phyloP scores from a whole-genome alignment of 64 coral and sea anemone genomes.

The Stylophora pistillata region DNA sequence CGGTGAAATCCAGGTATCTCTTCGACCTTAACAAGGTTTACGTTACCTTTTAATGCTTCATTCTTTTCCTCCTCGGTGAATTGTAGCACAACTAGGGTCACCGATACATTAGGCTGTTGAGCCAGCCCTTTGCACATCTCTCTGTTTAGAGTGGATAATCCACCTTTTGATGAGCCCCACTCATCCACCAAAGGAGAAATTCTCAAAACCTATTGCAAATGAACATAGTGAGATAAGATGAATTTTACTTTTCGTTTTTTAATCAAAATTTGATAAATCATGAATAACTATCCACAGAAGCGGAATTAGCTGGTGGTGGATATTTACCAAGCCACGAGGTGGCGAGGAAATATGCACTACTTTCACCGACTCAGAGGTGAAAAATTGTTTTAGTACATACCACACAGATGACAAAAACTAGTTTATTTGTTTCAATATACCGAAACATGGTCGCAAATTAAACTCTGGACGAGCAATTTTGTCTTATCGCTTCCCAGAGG shows the following conservation, averaged over 20 bases:
- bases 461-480: too few relatives aligned
- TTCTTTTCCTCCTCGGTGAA: not conserved
- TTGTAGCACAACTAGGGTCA: not conserved
- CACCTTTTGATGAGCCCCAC: constrained; percentile 5
- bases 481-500: too few relatives aligned
- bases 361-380: too few relatives aligned
- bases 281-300: not conserved
- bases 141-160: not conserved
- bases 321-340: too few relatives aligned
- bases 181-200: not conserved
- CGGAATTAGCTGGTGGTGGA: too few relatives aligned
- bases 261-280: not conserved
- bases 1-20: not conserved
- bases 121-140: not conserved
- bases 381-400: too few relatives aligned
- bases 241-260: not conserved
- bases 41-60: not conserved
- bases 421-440: too few relatives aligned
- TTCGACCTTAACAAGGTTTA: not conserved
- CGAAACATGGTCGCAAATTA: too few relatives aligned
- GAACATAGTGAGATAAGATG: not conserved
- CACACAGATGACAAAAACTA: too few relatives aligned
- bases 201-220: not conserved
- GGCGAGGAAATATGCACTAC: too few relatives aligned
- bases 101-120: not conserved